Evolutionary conservation across 2,797 vertebrate species (phyloP).

Genomic region (Falco berigora): DNA sequence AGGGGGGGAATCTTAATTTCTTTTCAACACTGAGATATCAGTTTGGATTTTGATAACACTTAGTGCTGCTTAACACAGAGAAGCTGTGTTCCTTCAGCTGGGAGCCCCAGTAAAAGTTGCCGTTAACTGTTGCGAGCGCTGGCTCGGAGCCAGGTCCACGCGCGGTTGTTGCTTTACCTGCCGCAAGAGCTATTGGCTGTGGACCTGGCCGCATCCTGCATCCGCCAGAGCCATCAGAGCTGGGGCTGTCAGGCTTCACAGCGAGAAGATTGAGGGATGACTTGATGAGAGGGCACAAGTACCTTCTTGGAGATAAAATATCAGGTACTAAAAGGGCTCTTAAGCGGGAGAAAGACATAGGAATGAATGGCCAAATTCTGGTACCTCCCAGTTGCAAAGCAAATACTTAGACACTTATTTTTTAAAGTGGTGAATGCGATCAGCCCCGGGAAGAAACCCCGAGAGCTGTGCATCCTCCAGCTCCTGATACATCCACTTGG

Average conservation of each 20-base stretch:
- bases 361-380: neutral
- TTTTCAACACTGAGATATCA: neutral
- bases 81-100: neutral
- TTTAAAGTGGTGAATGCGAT: neutral
- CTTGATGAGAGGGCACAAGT: neutral
- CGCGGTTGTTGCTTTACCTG: neutral
- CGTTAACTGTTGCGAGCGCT: neutral
- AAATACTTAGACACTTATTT: neutral
- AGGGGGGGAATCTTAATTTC: too few species aligned
- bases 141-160: neutral
- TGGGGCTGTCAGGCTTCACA: neutral
- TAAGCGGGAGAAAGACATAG: neutral
- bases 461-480: neutral
- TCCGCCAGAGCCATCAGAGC: neutral
- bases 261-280: neutral
- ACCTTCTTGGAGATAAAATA: neutral
- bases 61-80: neutral
- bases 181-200: neutral
- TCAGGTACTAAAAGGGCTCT: neutral
- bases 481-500: neutral
- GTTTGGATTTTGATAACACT: neutral
- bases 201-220: rapidly evolving
- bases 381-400: neutral
- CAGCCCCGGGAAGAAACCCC: neutral
- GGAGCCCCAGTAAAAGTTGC: neutral